Evolutionary conservation across 2,113 vertebrate species (phyloP).

Genomic region (Scortum barcoo): DNA sequence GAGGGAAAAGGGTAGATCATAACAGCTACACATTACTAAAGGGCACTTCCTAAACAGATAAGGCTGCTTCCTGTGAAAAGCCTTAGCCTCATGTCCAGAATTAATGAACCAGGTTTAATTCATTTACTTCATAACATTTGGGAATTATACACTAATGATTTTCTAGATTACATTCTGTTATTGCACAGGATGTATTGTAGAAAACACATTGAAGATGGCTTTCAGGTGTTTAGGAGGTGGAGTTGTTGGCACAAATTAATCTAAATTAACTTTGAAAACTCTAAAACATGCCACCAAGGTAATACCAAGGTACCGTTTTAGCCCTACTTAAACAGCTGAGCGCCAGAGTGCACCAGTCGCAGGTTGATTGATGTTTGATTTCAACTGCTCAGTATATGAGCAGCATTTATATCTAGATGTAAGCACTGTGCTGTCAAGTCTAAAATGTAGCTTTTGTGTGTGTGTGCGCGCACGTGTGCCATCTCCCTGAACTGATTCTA

Average conservation of each 20-base stretch:
- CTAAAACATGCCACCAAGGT: too few species aligned
- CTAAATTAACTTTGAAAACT: not conserved
- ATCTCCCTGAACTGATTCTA: not conserved
- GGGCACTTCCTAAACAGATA: slow-evolving; percentile 19
- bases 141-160: slow-evolving; percentile 28
- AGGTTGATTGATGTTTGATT: slow-evolving; percentile 4
- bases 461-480: too few species aligned
- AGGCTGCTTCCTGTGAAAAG: slow-evolving; percentile 10
- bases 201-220: not conserved
- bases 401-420: not conserved
- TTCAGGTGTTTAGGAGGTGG: not conserved
- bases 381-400: not conserved
- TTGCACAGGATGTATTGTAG: not conserved
- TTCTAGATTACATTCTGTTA: slow-evolving; percentile 14
- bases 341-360: not conserved
- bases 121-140: not conserved
- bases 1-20: slow-evolving; percentile 18
- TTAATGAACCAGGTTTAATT: slow-evolving; percentile 29
- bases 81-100: slow-evolving; percentile 21
- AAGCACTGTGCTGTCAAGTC: not conserved
- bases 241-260: not conserved
- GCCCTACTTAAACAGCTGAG: not conserved
- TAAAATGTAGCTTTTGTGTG: not conserved
- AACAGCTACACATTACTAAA: slow-evolving; percentile 23
- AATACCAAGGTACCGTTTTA: not conserved